phyloP scores from a whole-genome alignment of 2,888 invertebrate genomes.

The Ptychoptera contaminata region DNA sequence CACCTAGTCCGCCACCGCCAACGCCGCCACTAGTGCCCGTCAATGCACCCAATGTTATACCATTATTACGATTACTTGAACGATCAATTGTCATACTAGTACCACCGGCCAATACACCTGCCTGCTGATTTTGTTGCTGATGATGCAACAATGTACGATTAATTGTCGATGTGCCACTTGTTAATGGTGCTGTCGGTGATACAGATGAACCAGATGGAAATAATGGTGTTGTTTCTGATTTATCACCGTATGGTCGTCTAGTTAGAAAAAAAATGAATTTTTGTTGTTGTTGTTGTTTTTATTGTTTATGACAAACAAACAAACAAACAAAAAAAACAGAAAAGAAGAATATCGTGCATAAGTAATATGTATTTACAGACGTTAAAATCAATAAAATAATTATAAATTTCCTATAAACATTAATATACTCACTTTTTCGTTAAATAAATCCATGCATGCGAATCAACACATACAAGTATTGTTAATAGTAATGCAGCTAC shows the following conservation, averaged over 20 bases:
- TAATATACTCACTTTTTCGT: slow-evolving; percentile 57
- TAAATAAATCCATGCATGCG: slow-evolving; percentile 93
- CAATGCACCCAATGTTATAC: slow-evolving; percentile 1
- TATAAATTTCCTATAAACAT: too few species aligned
- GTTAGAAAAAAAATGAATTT: background rate
- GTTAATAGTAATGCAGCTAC: slow-evolving; percentile 81
- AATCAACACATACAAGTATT: slow-evolving; percentile 82
- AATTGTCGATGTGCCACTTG: slow-evolving; percentile 23
- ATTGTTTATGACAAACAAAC: background rate
- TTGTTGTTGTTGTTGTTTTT: background rate
- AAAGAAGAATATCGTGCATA: background rate
- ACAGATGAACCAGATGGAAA: slow-evolving; percentile 28
- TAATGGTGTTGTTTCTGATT: slow-evolving; percentile 31
- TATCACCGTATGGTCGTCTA: slow-evolving; percentile 24
- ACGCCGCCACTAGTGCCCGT: too few species aligned
- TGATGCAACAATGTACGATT: slow-evolving; percentile 30
- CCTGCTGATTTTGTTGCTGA: slow-evolving; percentile 19
- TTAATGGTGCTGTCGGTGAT: slow-evolving; percentile 24
- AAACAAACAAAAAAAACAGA: slow-evolving; percentile 1
- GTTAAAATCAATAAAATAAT: too few species aligned
- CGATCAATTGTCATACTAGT: slow-evolving; percentile 17
- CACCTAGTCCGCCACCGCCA: slow-evolving; percentile 17
- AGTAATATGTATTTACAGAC: too few species aligned
- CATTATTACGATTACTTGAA: slow-evolving; percentile 2
- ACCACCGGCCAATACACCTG: slow-evolving; percentile 12